Conservation (phyloP, 2,888 invertebrate species). For the Oligia fasciuncula region DNA sequence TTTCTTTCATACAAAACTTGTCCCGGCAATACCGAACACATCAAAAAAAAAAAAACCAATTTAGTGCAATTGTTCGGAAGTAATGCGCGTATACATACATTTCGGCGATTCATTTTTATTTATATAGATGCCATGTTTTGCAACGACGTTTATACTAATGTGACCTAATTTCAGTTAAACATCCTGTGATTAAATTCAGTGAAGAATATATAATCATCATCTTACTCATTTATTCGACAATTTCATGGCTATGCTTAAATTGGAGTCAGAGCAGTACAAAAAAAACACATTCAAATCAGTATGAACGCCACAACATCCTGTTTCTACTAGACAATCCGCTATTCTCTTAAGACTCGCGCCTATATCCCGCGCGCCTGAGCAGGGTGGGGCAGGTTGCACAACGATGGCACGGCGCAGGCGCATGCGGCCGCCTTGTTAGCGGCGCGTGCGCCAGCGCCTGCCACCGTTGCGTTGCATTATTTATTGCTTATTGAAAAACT, state of each 20-base stretch:
- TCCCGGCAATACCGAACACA: too few species aligned
- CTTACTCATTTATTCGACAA: neutral
- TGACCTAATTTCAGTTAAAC: neutral
- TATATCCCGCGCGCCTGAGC: constrained; percentile 76
- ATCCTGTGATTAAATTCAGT: neutral
- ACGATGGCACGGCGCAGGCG: constrained; percentile 84
- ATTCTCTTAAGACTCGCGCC: constrained; percentile 66
- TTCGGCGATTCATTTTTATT: too few species aligned
- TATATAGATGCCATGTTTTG: too few species aligned
- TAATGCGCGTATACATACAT: too few species aligned
- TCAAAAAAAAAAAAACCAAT: too few species aligned
- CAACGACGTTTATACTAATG: too few species aligned
- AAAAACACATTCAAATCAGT: neutral
- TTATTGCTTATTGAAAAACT: constrained; percentile 90
- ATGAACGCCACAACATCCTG: constrained; percentile 31
- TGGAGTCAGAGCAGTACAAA: neutral
- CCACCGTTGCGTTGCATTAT: constrained; percentile 88
- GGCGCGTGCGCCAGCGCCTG: constrained; percentile 81
- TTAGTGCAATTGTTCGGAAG: too few species aligned
- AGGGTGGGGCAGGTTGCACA: constrained; percentile 89
- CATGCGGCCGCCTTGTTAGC: constrained; percentile 84
- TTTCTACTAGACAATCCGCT: constrained; percentile 18
- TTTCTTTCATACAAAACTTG: too few species aligned
- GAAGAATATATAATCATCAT: neutral
- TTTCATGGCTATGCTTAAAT: neutral